These are phyloP conservation scores for Carterocephalus palaemon DNA, from an alignment of 2,888 invertebrate genomes.

Conservation along the genomic window DNA sequence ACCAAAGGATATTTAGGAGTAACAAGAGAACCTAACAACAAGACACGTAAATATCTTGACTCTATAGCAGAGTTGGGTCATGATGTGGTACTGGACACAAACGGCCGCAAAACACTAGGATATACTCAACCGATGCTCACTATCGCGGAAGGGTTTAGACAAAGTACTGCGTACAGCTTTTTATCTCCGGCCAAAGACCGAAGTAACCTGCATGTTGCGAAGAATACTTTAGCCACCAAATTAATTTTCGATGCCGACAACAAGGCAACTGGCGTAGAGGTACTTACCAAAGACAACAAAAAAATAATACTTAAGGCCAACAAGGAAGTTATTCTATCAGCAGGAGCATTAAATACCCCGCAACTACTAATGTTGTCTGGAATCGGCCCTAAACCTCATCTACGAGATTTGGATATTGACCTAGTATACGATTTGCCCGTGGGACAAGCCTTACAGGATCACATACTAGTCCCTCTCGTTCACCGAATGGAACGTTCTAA, in stretches of 20 bases:
- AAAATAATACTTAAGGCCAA: conserved; percentile 40
- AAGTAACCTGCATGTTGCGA: conserved; percentile 51
- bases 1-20: conserved; percentile 57
- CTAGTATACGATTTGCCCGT: conserved; percentile 60
- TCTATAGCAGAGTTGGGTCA: conserved; percentile 64
- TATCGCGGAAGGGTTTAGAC: conserved; percentile 58
- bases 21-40: conserved; percentile 37
- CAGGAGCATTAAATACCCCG: conserved; percentile 66
- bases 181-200: conserved; percentile 45
- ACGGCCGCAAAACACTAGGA: conserved; percentile 59
- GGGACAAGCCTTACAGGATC: conserved; percentile 66
- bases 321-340: conserved; percentile 68
- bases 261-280: conserved; percentile 61
- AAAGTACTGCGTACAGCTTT: conserved; percentile 71
- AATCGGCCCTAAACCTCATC: conserved; percentile 58
- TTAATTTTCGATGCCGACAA: conserved; percentile 67
- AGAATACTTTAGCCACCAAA: conserved; percentile 64
- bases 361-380: conserved; percentile 71
- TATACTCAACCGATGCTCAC: conserved; percentile 62
- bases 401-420: conserved; percentile 46
- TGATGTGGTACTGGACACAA: conserved; percentile 44
- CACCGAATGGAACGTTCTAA: conserved; percentile 35
- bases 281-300: conserved; percentile 39
- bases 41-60: conserved; percentile 38
- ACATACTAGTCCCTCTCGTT: conserved; percentile 43